A percentile compares a stretch with the other conserved stretches of the same genome.
phyloP scores from a whole-genome alignment of 2,113 vertebrate genomes.

The Leuciscus idus region DNA sequence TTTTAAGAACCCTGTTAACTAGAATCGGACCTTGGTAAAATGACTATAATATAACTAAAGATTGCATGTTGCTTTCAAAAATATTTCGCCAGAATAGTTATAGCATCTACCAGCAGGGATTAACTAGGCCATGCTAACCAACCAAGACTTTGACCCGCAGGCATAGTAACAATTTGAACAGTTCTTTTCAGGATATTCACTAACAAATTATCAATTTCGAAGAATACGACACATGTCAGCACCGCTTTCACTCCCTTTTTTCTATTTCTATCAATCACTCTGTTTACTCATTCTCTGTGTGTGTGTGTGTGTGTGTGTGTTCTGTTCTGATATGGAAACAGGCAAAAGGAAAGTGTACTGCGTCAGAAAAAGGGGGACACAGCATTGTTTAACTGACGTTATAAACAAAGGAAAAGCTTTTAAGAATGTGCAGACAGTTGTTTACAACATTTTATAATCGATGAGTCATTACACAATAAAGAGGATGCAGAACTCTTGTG shows the following conservation, averaged over 20 bases:
- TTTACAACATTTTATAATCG: conserved; percentile 2
- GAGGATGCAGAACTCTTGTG: conserved; percentile 14
- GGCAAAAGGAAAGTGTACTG: conserved; percentile 2
- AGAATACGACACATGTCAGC: neutral
- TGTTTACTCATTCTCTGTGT: too few species aligned
- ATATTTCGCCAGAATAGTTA: neutral
- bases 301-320: neutral
- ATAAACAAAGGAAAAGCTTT: neutral
- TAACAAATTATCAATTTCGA: neutral
- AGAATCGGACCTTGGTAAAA: too few species aligned
- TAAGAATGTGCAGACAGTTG: conserved; percentile 16
- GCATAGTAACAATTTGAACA: neutral
- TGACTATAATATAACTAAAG: too few species aligned
- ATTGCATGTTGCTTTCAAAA: too few species aligned
- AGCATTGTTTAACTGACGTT: neutral
- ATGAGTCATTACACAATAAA: neutral
- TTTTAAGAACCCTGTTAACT: too few species aligned
- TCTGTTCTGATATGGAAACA: neutral
- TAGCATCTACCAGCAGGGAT: neutral
- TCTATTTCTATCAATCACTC: neutral
- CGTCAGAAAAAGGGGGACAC: neutral
- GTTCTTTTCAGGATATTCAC: neutral
- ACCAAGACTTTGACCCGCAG: neutral
- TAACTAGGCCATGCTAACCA: neutral
- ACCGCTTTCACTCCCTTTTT: neutral